A percentile compares a stretch with the other conserved stretches of the same genome.
phyloP scores from a whole-genome alignment of 2,888 invertebrate genomes.

The Abrostola triplasia region DNA sequence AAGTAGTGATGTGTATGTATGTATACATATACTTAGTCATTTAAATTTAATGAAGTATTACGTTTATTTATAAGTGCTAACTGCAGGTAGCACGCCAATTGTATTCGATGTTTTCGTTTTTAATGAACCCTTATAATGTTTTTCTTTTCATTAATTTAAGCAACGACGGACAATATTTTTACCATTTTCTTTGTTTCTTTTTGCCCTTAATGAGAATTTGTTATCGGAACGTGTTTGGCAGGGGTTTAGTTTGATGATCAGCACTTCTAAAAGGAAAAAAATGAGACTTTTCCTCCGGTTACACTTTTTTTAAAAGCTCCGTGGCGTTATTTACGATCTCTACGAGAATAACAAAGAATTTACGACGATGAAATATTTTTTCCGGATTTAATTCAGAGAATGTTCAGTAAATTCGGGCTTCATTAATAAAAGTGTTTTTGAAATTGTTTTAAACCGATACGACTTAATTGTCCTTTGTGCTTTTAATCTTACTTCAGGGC shows the following conservation, averaged over 20 bases:
- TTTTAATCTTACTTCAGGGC: neutral
- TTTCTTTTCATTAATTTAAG: conserved; percentile 53
- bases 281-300: conserved; percentile 21
- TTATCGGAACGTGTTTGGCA: conserved; percentile 53
- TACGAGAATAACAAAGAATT: conserved; percentile 21
- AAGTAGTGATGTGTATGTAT: too few species aligned
- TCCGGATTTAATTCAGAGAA: conserved; percentile 13
- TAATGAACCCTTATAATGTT: conserved; percentile 54
- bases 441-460: neutral
- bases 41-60: too few species aligned
- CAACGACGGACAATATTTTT: conserved; percentile 40
- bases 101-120: conserved; percentile 33
- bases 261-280: conserved; percentile 43
- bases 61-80: too few species aligned
- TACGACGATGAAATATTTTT: conserved; percentile 5
- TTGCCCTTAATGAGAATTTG: conserved; percentile 45
- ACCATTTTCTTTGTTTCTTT: conserved; percentile 38
- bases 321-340: conserved; percentile 37
- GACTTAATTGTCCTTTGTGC: neutral
- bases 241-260: conserved; percentile 55
- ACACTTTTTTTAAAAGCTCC: conserved; percentile 28
- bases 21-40: too few species aligned
- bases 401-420: conserved; percentile 21
- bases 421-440: conserved; percentile 16
- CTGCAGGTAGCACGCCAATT: conserved; percentile 22